phyloP scores from a whole-genome alignment of 2,113 vertebrate species.

The Trematocara variabile region DNA sequence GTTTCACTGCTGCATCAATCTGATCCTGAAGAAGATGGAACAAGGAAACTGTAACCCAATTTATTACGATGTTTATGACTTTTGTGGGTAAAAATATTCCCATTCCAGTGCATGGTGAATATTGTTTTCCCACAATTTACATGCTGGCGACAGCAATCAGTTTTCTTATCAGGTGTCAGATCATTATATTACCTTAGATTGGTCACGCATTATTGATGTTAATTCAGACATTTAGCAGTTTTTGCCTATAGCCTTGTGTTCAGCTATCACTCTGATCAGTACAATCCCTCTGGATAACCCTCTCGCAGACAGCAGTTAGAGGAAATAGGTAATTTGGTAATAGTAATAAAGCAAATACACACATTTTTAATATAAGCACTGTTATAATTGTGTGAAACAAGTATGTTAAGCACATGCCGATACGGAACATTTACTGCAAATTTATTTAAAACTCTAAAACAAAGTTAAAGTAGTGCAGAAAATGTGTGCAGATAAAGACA shows the following conservation, averaged over 20 bases:
- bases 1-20: conserved; percentile 85
- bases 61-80: background rate
- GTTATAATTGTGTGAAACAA: background rate
- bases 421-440: background rate
- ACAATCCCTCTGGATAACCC: background rate
- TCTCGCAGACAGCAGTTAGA: background rate
- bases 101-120: background rate
- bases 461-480: background rate
- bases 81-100: background rate
- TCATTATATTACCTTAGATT: background rate
- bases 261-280: background rate
- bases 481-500: background rate
- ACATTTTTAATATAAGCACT: background rate
- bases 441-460: background rate
- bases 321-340: background rate
- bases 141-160: background rate
- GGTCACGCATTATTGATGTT: rapidly evolving
- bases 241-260: background rate
- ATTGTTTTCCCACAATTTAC: background rate
- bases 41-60: background rate
- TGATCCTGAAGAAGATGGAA: conserved; percentile 78
- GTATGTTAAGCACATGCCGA: background rate
- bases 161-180: rapidly evolving
- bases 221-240: background rate
- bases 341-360: background rate